Base-by-base conservation (phyloP, 2,888 invertebrate species). In the Meteorus cinctellus region DNA sequence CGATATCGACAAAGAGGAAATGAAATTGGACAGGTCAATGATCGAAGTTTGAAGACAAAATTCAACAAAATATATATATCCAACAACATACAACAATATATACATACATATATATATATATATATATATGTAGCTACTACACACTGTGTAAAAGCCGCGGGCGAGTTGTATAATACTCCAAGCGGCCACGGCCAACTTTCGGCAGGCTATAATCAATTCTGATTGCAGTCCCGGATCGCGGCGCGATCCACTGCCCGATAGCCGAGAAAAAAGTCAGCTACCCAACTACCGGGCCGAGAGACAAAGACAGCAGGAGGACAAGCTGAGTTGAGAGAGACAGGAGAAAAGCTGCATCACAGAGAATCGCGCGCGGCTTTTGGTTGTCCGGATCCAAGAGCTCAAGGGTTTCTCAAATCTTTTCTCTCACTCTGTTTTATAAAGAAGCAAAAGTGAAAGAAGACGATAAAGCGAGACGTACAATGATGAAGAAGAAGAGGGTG, bases 171-270 rank as follows among this genome's bases (percentile, higher is more conserved):
- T 80, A 79, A 79, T 79, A 78, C 77, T 78, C 75, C 70, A 78
- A 84, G 84, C 83, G 83, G 80, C 86, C 85, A 85, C 86, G 84
- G 83, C 85, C 82, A 82, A 87, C 86, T 89, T 89, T 89, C 89
- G 89, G 89, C 89, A 88, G 88, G 88, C 88, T 88, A 87, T 88
- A 88, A 88, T 88, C 88, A 88, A 88, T 88, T 88, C 88, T 88
- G 88, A 88, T 88, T 88, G 88, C 88, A 87, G 87, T 87, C 87
- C 85, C 81, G 87, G 84, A 87, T 87, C 87, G 86, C 83, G 83
- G 86, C 84, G 85, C 87, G 88, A 88, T 88, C 85, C 86, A 84
- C 86, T 84, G 85, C 80, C 82, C 87, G 88, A 88, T 85, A 88
- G 87, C 83, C 83, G 84, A 86, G 87, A 86, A 87, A 88, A 88